Evolutionary conservation across 2,888 invertebrate species (phyloP).

Genomic region (Ornithoptera priamus): DNA sequence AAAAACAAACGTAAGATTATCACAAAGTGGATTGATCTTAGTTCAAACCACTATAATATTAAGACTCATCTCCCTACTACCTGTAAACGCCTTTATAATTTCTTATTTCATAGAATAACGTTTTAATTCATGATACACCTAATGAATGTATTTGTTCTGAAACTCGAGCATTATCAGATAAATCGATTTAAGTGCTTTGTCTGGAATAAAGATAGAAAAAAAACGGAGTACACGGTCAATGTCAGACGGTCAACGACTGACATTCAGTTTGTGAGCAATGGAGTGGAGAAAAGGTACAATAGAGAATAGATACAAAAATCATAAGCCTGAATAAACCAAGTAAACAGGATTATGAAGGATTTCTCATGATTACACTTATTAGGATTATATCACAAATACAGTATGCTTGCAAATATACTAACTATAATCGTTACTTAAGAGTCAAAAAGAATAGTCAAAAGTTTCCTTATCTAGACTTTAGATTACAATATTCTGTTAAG

Average conservation of each 20-base stretch:
- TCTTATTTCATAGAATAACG: background rate
- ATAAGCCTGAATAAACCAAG: background rate
- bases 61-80: too few species aligned
- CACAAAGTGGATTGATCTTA: too few species aligned
- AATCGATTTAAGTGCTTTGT: slow-evolving; percentile 17
- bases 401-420: too few species aligned
- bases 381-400: background rate
- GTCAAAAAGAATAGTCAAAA: too few species aligned
- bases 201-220: slow-evolving; percentile 1
- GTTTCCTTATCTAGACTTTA: too few species aligned
- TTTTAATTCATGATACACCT: background rate
- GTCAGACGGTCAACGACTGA: slow-evolving; percentile 14
- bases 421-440: too few species aligned
- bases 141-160: background rate
- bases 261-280: slow-evolving; percentile 7
- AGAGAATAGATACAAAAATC: background rate
- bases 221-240: slow-evolving; percentile 1
- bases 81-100: background rate
- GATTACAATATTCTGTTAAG: too few species aligned
- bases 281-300: slow-evolving; percentile 1
- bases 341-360: background rate
- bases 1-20: too few species aligned
- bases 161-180: slow-evolving; percentile 3
- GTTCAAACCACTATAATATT: too few species aligned
- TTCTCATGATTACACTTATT: background rate